These are phyloP conservation scores for Linnaemya vulpina DNA, from an alignment of 2,888 invertebrate species.

Conservation along the genomic window DNA sequence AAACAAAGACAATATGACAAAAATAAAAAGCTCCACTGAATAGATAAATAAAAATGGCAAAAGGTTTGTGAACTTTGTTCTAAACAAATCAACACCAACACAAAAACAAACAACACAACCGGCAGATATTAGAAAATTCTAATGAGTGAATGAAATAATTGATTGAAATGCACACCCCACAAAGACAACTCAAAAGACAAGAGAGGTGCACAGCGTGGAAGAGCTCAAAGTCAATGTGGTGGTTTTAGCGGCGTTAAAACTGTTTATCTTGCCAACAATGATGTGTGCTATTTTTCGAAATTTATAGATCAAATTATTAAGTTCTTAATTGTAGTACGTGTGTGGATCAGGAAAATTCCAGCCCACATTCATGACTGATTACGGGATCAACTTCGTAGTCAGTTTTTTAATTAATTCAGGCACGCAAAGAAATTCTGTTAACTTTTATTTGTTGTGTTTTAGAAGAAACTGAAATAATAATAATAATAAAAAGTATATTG, in stretches of 20 bases:
- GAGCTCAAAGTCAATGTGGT: not conserved
- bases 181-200: not conserved
- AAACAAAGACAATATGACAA: not conserved
- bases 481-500: too few relatives aligned
- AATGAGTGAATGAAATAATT: conserved; percentile 30
- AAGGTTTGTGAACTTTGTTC: conserved; percentile 72
- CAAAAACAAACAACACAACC: not conserved
- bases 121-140: conserved; percentile 17
- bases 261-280: not conserved
- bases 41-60: conserved; percentile 44
- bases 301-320: too few relatives aligned
- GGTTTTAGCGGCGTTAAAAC: not conserved
- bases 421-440: too few relatives aligned
- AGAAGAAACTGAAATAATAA: too few relatives aligned
- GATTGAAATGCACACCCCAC: conserved; percentile 11
- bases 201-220: not conserved
- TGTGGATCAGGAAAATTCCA: too few relatives aligned
- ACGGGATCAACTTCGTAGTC: too few relatives aligned
- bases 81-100: conserved; percentile 44
- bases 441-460: too few relatives aligned
- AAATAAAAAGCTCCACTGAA: not conserved
- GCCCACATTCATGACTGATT: too few relatives aligned
- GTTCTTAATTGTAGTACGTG: too few relatives aligned
- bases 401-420: too few relatives aligned
- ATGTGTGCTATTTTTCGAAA: not conserved